Conservation (phyloP, 2,888 invertebrate species). For the Lasioglossum leucozonium region DNA sequence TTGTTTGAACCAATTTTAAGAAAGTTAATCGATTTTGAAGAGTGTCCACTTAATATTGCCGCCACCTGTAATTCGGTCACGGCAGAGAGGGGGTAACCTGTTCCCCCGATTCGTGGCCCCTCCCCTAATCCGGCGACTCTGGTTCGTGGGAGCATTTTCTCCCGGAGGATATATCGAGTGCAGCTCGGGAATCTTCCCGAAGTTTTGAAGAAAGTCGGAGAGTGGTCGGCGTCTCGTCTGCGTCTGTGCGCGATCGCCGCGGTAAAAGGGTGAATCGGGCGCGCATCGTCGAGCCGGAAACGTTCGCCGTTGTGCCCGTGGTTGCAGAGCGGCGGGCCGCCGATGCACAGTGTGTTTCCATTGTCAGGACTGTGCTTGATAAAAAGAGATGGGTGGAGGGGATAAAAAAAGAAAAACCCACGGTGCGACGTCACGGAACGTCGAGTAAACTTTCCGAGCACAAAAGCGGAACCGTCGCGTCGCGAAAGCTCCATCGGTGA, state of each 20-base stretch:
- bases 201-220: background rate
- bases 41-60: no score
- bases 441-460: background rate
- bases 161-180: no score
- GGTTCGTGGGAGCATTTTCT: no score
- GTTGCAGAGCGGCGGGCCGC: background rate
- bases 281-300: background rate
- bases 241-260: background rate
- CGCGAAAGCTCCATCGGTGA: slow-evolving; percentile 5
- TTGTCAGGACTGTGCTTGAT: background rate
- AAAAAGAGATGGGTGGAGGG: background rate
- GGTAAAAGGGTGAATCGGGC: background rate
- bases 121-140: no score
- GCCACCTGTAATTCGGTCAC: no score
- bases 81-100: no score
- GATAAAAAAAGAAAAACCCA: background rate
- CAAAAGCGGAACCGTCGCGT: background rate
- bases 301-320: background rate
- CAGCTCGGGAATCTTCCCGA: background rate
- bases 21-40: no score
- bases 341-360: background rate
- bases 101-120: no score
- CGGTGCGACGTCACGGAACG: background rate
- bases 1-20: no score
- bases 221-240: background rate